Conservation (phyloP, 2,888 invertebrate species). For the Drosophila sordidapex region DNA sequence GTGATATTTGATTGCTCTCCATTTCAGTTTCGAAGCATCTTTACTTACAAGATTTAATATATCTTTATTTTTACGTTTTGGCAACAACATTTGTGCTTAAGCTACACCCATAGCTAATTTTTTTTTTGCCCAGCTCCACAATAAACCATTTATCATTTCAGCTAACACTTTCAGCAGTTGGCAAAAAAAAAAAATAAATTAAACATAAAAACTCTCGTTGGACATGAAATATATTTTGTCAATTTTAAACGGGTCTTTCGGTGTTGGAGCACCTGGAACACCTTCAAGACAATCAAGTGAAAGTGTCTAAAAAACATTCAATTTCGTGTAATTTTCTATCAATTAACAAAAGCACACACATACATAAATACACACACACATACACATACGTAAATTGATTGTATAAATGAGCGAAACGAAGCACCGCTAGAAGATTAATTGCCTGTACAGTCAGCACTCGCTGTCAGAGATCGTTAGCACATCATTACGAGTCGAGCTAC, state of each 20-base stretch:
- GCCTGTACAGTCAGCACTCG: constrained; percentile 46
- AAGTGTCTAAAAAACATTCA: constrained; percentile 73
- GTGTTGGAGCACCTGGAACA: constrained; percentile 28
- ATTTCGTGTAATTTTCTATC: constrained; percentile 78
- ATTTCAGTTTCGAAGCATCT: not conserved
- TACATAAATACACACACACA: constrained; percentile 6
- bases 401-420: constrained; percentile 35
- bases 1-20: not conserved
- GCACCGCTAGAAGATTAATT: constrained; percentile 66
- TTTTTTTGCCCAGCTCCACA: constrained; percentile 6
- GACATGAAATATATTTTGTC: constrained; percentile 53
- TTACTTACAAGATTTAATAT: not conserved
- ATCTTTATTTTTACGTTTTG: not conserved
- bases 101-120: not conserved
- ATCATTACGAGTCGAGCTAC: constrained; percentile 57
- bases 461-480: constrained; percentile 69
- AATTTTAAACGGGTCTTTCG: constrained; percentile 58
- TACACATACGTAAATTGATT: constrained; percentile 10
- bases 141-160: constrained; percentile 51
- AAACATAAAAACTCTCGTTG: constrained; percentile 39
- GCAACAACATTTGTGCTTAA: not conserved
- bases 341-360: constrained; percentile 69
- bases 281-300: constrained; percentile 60
- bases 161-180: constrained; percentile 47
- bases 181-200: constrained; percentile 8